Evolutionary conservation across 1,140 invertebrate genomes (phyloP), one percentile per base, ranked within the genome.

Genomic region (Colletes latitarsis): DNA sequence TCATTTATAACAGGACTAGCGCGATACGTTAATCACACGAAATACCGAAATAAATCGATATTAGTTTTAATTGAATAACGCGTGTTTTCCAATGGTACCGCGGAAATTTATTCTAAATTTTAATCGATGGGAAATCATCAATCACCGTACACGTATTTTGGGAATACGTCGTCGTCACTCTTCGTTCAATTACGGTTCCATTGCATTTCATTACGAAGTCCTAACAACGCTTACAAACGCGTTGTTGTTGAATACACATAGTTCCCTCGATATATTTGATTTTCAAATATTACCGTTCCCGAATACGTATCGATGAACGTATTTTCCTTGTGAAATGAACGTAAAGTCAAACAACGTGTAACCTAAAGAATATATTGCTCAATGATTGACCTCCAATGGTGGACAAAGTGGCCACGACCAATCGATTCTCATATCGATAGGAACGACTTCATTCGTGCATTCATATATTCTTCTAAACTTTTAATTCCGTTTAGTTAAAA

Each of bases 61-160:
- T 53, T 85, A 85, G 71, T 82, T 86, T 77, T 86, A 86, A 86
- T 85, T 85, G 79, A 82, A 77, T 77, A 19, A 74, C 66, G 49
- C 68, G 62, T 75, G 73, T 64, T 49, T 63, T 39, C 68, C 53
- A 67, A 52, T 70, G 60, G 39, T 12, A 12, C 69, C 21, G 46
- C 52, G 62, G 66, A 71, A 84, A 84, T 81, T 80, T 77, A 58
- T 55, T 53, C 57, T 49, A 68, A 81, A 85, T 77, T 75, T 62
- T 81, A 67, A 84, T 76, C 46, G 39, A 49, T 68, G 78, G 55
- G 69, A 81, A 77, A 81, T 85, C 81, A 75, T 73, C 67, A 71
- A 77, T 77, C 55, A 62, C 21, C 17, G 49, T 3, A 3, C 5
- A n/a, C n/a, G 19, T 30, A 41, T 66, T 17, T 15, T 14, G 15